Evolutionary conservation across 2,888 invertebrate genomes (phyloP).

Genomic region (Catocala nupta): DNA sequence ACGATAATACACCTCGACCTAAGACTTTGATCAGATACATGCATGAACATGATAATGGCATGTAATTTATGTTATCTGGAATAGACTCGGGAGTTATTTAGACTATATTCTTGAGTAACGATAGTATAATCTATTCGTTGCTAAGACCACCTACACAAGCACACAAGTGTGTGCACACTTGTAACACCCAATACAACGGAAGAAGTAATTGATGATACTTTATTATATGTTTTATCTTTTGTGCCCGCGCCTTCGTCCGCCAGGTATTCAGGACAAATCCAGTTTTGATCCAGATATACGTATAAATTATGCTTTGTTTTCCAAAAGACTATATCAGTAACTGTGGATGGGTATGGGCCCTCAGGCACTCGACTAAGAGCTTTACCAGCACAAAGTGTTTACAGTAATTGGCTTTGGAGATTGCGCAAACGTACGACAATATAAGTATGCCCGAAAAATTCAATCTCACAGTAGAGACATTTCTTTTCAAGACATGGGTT

Average conservation of each 20-base stretch:
- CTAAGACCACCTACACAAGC: background rate
- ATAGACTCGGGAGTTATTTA: too few relatives aligned
- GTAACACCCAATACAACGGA: background rate
- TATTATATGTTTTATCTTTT: conserved; percentile 6
- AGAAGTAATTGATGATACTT: conserved; percentile 3
- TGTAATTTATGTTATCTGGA: too few relatives aligned
- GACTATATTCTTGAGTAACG: background rate
- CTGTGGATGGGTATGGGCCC: background rate
- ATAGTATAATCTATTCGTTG: background rate
- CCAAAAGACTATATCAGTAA: background rate
- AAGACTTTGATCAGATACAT: too few relatives aligned
- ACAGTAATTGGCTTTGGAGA: conserved; percentile 4
- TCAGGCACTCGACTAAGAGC: background rate
- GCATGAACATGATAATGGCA: too few relatives aligned
- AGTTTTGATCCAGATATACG: background rate
- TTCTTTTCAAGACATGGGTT: too few relatives aligned
- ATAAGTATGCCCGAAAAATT: background rate
- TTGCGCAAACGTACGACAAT: background rate
- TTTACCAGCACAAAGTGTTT: background rate
- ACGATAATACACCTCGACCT: too few relatives aligned
- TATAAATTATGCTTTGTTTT: background rate
- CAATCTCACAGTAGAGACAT: too few relatives aligned
- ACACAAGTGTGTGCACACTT: background rate
- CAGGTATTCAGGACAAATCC: conserved; percentile 2
- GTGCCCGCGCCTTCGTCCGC: background rate